phyloP scores from a whole-genome alignment of 2,888 invertebrate genomes.

The Reticulitermes lucifugus region DNA sequence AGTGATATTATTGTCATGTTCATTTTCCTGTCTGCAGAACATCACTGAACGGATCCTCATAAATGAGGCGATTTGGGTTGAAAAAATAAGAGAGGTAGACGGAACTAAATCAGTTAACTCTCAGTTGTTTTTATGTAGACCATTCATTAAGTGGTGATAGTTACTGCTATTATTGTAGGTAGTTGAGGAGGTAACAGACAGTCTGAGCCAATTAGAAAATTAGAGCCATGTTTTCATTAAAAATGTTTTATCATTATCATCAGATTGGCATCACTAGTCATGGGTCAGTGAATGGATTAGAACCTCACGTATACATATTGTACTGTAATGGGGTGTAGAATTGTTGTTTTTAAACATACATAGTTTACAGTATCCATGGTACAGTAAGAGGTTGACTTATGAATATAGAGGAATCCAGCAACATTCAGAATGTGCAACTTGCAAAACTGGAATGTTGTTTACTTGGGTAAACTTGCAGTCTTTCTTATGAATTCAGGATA shows the following conservation, averaged over 20 bases:
- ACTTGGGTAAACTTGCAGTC: too few relatives aligned
- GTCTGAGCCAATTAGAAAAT: constrained; percentile 31
- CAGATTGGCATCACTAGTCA: constrained; percentile 25
- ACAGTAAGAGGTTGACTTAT: constrained; percentile 20
- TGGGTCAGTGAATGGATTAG: constrained; percentile 47
- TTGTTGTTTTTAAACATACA: constrained; percentile 1
- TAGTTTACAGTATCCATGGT: not conserved
- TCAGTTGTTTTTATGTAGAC: constrained; percentile 46
- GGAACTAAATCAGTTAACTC: constrained; percentile 40
- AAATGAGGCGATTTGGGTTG: constrained; percentile 94
- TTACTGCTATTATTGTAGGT: constrained; percentile 27
- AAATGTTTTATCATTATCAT: constrained; percentile 18
- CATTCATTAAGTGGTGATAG: constrained; percentile 43
- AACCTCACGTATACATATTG: constrained; percentile 7
- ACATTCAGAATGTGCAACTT: not conserved
- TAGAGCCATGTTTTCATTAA: constrained; percentile 16
- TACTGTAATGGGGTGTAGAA: constrained; percentile 24
- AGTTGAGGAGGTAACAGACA: constrained; percentile 40
- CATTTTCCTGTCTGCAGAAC: constrained; percentile 77
- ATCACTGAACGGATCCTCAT: constrained; percentile 95
- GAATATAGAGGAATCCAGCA: constrained; percentile 26
- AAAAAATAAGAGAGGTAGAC: constrained; percentile 90
- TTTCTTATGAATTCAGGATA: too few relatives aligned
- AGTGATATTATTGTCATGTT: constrained; percentile 43
- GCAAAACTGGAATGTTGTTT: too few relatives aligned